Percentiles rank a stretch among this genome's conserved stretches.
phyloP scores from a whole-genome alignment of 1,140 invertebrate genomes.

The Drosophila leontia region DNA sequence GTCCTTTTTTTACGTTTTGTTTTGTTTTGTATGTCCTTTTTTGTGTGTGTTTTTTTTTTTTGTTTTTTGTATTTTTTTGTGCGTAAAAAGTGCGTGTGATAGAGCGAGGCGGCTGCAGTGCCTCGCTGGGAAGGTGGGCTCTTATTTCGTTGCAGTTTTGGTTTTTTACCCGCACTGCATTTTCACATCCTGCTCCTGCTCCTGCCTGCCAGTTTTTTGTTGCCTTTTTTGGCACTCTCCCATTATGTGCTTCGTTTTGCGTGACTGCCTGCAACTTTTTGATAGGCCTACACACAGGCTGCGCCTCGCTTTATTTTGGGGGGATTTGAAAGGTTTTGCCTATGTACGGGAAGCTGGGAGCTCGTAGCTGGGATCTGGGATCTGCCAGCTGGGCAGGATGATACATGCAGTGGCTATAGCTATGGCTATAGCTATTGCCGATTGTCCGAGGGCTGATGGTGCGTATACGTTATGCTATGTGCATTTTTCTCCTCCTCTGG shows the following conservation, averaged over 20 bases:
- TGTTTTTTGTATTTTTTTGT: constrained; percentile 28
- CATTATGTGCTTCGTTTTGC: constrained; percentile 74
- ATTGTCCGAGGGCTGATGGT: constrained; percentile 29
- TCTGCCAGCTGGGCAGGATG: constrained; percentile 7
- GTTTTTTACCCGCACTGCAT: constrained; percentile 34
- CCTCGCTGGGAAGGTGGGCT: constrained; percentile 20
- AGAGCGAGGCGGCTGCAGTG: constrained; percentile 69
- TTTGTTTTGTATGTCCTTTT: constrained; percentile 30
- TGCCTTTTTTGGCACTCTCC: constrained; percentile 66
- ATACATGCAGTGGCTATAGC: constrained; percentile 19
- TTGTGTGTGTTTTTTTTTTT: constrained; percentile 22
- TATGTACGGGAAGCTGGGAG: constrained; percentile 46
- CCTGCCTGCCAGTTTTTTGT: constrained; percentile 29
- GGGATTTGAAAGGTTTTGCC: constrained; percentile 76
- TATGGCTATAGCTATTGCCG: neutral
- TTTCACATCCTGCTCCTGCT: constrained; percentile 35
- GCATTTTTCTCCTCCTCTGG: constrained; percentile 27
- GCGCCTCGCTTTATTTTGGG: constrained; percentile 61
- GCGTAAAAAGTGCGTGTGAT: constrained; percentile 41
- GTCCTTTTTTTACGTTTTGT: constrained; percentile 28
- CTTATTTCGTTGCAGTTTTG: constrained; percentile 39
- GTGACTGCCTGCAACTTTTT: constrained; percentile 68
- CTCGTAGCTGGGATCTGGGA: neutral
- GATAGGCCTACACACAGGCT: constrained; percentile 72
- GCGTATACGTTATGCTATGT: constrained; percentile 76